phyloP scores from a whole-genome alignment of 2,888 invertebrate species.

The Anthophora plumipes region DNA sequence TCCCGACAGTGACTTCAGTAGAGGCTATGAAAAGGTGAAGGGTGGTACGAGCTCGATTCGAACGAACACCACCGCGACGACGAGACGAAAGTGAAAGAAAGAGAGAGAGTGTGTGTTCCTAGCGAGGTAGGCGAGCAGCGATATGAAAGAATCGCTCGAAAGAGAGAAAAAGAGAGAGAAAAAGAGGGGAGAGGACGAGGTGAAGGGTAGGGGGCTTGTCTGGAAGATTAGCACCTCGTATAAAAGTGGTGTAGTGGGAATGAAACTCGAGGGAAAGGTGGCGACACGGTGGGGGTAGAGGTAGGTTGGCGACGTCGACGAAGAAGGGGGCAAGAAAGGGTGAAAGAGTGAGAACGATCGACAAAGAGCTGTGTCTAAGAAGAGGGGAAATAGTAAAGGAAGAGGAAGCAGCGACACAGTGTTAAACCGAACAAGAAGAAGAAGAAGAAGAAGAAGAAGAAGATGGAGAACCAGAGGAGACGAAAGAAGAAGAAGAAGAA shows the following conservation, averaged over 20 bases:
- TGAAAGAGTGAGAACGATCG: constrained; percentile 51
- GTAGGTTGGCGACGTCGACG: constrained; percentile 55
- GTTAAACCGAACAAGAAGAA: constrained; percentile 41
- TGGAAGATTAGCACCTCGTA: constrained; percentile 84
- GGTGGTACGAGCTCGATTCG: constrained; percentile 44
- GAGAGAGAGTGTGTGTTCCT: constrained; percentile 4
- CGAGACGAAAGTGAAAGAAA: constrained; percentile 1
- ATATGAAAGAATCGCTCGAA: constrained; percentile 16
- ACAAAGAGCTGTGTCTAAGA: constrained; percentile 39
- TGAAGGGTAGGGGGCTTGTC: constrained; percentile 77
- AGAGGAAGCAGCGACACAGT: constrained; percentile 8
- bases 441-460: constrained; percentile 21
- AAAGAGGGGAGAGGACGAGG: constrained; percentile 49
- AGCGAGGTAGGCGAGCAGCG: not conserved
- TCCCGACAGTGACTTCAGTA: constrained; percentile 76
- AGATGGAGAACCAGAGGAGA: too few relatives aligned
- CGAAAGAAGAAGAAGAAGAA: constrained; percentile 35
- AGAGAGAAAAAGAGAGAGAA: constrained; percentile 32
- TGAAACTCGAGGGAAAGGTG: constrained; percentile 70
- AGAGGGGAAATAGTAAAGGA: constrained; percentile 13
- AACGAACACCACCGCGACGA: constrained; percentile 6
- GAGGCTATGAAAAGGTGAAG: constrained; percentile 49
- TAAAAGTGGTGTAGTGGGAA: constrained; percentile 82
- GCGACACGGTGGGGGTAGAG: constrained; percentile 55
- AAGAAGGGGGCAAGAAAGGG: constrained; percentile 56